A percentile compares a stretch with the other conserved stretches of the same genome.
These are phyloP conservation scores for Arnoldichthys spilopterus DNA, from an alignment of 2,797 vertebrate genomes.

Conservation along the genomic window DNA sequence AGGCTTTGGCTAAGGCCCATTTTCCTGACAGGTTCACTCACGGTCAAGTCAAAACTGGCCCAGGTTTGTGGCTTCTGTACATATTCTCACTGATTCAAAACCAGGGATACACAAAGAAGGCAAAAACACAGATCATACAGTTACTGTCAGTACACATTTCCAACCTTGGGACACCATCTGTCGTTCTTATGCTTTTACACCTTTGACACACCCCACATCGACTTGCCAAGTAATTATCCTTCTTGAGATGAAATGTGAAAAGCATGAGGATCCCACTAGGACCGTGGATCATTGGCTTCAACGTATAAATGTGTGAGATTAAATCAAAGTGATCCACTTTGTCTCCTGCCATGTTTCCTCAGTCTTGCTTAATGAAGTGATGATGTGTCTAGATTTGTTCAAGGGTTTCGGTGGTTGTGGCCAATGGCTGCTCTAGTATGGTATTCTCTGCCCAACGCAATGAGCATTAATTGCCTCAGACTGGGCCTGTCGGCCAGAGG, in stretches of 20 bases:
- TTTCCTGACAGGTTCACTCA: neutral
- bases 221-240: neutral
- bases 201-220: neutral
- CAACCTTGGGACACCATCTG: too few relatives aligned
- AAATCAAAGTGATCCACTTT: neutral
- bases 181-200: too few relatives aligned
- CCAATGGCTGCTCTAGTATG: conserved; percentile 35
- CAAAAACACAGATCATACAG: neutral
- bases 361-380: conserved; percentile 20
- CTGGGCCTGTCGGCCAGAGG: conserved; percentile 21
- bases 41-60: neutral
- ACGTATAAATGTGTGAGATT: neutral
- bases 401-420: conserved; percentile 34
- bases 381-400: neutral
- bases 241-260: neutral
- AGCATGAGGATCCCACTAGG: neutral
- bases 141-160: neutral
- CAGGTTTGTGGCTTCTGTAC: neutral
- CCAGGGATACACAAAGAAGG: neutral
- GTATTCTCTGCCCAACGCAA: conserved; percentile 45
- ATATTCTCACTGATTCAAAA: too few relatives aligned
- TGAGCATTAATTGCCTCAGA: conserved; percentile 41
- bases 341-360: neutral
- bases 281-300: neutral
- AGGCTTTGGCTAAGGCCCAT: neutral